Evolutionary conservation across 2,888 invertebrate genomes (phyloP).

Genomic region (Catonia carolina): DNA sequence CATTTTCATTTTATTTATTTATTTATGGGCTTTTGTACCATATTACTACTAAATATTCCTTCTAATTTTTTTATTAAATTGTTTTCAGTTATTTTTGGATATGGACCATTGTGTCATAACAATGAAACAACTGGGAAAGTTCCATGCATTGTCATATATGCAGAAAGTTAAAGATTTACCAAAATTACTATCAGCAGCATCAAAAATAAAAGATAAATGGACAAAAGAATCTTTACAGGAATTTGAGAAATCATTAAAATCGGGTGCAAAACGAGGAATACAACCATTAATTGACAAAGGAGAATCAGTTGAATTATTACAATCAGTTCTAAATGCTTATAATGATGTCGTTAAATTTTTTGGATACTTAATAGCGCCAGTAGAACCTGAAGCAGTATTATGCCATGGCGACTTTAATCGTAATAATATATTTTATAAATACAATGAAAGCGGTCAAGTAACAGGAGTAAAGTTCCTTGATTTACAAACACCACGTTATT

Average conservation of each 20-base stretch:
- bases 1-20: no score
- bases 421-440: conserved; percentile 42
- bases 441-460: conserved; percentile 37
- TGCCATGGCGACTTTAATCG: conserved; percentile 43
- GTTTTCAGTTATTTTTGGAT: conserved; percentile 32
- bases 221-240: not conserved
- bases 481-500: conserved; percentile 38
- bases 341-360: conserved; percentile 3
- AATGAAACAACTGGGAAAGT: conserved; percentile 34
- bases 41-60: no score
- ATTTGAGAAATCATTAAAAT: not conserved
- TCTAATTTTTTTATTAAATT: no score
- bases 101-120: conserved; percentile 34
- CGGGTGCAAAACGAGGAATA: conserved; percentile 16
- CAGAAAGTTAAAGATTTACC: conserved; percentile 35
- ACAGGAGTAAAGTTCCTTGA: conserved; percentile 40
- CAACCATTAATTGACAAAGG: conserved; percentile 10
- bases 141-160: conserved; percentile 39
- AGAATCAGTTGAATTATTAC: conserved; percentile 1
- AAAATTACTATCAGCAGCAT: not conserved
- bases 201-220: conserved; percentile 3
- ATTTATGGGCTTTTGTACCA: no score
- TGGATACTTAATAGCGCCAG: conserved; percentile 10
- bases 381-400: conserved; percentile 35
- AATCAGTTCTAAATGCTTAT: conserved; percentile 1